A percentile compares a stretch with the other conserved stretches of the same genome.
Conservation (phyloP, 2,113 vertebrate genomes). For the Cynocephalus volans region DNA sequence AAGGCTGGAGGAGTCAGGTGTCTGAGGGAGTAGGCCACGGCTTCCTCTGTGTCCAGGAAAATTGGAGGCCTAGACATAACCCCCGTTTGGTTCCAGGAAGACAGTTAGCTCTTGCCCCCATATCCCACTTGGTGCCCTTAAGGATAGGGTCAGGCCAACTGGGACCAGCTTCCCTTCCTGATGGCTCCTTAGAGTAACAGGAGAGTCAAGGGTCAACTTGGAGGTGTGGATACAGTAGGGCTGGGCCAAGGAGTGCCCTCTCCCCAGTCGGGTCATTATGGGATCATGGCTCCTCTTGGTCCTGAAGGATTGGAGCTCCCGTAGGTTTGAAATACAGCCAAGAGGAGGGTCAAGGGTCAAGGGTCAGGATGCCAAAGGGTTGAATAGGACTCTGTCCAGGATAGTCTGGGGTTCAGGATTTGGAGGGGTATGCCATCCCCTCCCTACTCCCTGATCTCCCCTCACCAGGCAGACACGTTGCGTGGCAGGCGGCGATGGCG, state of each 20-base stretch:
- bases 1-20: not conserved
- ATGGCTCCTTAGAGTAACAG: not conserved
- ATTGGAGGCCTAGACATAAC: not conserved
- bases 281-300: not conserved
- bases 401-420: not conserved
- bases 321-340: not conserved
- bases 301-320: not conserved
- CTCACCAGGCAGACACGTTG: constrained; percentile 88
- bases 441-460: not conserved
- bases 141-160: not conserved
- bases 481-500: constrained; percentile 80
- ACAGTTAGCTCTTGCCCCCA: not conserved
- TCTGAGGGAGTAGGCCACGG: not conserved
- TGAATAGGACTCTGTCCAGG: not conserved
- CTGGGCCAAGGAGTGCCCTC: not conserved
- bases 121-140: not conserved
- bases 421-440: no score
- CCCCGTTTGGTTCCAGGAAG: not conserved
- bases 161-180: not conserved
- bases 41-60: not conserved
- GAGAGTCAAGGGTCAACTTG: not conserved
- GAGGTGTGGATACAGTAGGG: not conserved
- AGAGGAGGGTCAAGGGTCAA: not conserved
- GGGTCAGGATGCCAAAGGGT: not conserved
- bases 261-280: not conserved